Conservation (phyloP, 2,113 vertebrate species). For the Passer montanus region DNA sequence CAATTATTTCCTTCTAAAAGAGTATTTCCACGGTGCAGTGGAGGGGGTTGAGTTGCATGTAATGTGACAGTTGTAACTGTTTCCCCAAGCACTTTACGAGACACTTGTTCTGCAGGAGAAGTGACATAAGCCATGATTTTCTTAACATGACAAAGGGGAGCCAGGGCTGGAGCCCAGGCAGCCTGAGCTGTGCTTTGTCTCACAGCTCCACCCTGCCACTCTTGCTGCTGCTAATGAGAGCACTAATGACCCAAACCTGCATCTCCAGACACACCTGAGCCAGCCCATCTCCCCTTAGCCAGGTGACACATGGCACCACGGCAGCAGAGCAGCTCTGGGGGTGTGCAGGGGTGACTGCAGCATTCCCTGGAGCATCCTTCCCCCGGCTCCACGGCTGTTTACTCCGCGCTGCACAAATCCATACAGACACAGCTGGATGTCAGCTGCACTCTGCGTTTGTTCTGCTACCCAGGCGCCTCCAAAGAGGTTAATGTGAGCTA, state of each 20-base stretch:
- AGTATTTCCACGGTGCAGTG: background rate
- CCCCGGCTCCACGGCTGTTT: background rate
- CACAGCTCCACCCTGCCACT: background rate
- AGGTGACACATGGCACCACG: rapidly evolving
- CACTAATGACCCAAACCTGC: background rate
- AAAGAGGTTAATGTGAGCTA: background rate
- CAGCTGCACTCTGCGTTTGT: background rate
- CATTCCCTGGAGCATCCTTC: background rate
- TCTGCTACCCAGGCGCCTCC: background rate
- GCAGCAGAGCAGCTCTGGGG: background rate
- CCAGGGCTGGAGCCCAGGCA: background rate
- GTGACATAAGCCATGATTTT: rapidly evolving
- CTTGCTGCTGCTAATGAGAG: background rate
- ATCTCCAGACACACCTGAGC: background rate
- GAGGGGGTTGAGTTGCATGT: background rate
- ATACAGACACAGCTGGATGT: background rate
- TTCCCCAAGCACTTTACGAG: background rate
- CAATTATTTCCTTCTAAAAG: background rate
- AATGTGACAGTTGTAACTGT: background rate
- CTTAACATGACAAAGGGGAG: background rate
- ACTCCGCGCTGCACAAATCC: background rate
- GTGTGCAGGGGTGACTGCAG: rapidly evolving
- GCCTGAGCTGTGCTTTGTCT: background rate
- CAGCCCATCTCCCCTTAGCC: background rate
- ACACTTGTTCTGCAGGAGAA: background rate